A percentile compares a stretch with the other conserved stretches of the same genome.
Evolutionary conservation across 2,888 invertebrate species (phyloP).

Genomic region (Platycnemis pennipes): DNA sequence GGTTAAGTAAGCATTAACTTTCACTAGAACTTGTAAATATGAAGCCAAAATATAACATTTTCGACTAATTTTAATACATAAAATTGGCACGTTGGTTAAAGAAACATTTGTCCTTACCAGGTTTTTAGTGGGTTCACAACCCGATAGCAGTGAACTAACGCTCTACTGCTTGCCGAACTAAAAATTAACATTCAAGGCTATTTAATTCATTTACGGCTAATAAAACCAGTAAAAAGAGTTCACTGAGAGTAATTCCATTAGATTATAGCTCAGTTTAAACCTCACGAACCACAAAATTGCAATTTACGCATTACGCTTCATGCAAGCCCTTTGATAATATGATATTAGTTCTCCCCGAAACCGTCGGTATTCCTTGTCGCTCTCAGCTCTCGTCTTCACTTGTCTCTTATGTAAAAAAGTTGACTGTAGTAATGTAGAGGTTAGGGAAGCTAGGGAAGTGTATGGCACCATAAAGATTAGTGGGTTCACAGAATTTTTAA

Average conservation of each 20-base stretch:
- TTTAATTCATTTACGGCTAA: too few species aligned
- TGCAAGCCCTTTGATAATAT: neutral
- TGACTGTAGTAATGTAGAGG: neutral
- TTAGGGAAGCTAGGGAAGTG: neutral
- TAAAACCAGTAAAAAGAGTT: neutral
- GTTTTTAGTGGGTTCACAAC: neutral
- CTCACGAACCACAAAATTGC: neutral
- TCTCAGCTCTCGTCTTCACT: neutral
- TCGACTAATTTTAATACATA: neutral
- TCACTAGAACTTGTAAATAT: neutral
- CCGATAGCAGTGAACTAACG: slow-evolving; percentile 46
- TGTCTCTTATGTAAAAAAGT: neutral
- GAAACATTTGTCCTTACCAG: neutral
- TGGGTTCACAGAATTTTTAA: neutral
- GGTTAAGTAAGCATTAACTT: neutral
- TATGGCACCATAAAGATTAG: neutral
- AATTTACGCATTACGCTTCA: slow-evolving; percentile 32
- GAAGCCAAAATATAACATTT: neutral
- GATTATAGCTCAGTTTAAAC: slow-evolving; percentile 10
- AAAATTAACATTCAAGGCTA: slow-evolving; percentile 34
- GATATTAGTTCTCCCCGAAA: neutral
- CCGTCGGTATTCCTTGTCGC: neutral
- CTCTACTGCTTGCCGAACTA: slow-evolving; percentile 33
- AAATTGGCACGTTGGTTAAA: neutral
- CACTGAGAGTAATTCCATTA: neutral